Evolutionary conservation across 2,797 vertebrate species (phyloP).

Genomic region (Amblyraja radiata): DNA sequence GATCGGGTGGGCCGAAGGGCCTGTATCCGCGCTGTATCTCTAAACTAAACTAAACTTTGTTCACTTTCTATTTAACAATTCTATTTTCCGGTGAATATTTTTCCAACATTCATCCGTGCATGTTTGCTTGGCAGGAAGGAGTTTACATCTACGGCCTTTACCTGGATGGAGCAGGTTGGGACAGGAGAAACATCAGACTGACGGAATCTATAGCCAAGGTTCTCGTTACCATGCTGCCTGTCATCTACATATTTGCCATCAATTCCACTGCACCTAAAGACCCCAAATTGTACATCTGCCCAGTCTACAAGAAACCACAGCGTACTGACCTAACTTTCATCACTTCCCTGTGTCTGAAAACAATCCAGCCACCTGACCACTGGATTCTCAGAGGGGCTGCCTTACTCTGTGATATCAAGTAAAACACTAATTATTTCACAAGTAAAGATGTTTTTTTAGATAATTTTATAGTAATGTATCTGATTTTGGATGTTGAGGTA

Average conservation of each 20-base stretch:
- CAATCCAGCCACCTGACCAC: slow-evolving; percentile 63
- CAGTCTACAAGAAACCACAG: slow-evolving; percentile 72
- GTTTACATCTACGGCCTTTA: slow-evolving; percentile 71
- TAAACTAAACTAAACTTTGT: no score
- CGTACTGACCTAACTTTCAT: slow-evolving; percentile 72
- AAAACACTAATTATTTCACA: slow-evolving; percentile 39
- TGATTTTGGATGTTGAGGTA: neutral
- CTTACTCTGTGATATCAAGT: slow-evolving; percentile 72
- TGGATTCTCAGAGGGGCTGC: slow-evolving; percentile 76
- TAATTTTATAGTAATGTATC: neutral
- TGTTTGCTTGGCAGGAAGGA: slow-evolving; percentile 58
- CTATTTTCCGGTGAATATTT: neutral
- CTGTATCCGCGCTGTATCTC: no score
- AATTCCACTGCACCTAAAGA: slow-evolving; percentile 61
- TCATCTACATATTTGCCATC: slow-evolving; percentile 70
- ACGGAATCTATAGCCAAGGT: slow-evolving; percentile 67
- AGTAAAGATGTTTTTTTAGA: neutral
- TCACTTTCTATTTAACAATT: neutral
- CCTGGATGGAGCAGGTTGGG: slow-evolving; percentile 73
- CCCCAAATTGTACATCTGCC: slow-evolving; percentile 66
- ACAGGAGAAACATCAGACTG: slow-evolving; percentile 59
- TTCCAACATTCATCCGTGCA: neutral
- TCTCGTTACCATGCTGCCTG: slow-evolving; percentile 65
- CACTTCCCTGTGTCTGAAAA: slow-evolving; percentile 62
- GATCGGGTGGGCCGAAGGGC: no score